These are phyloP conservation scores for Fistularia tabacaria DNA, from an alignment of 2,797 vertebrate species.

Conservation along the genomic window DNA sequence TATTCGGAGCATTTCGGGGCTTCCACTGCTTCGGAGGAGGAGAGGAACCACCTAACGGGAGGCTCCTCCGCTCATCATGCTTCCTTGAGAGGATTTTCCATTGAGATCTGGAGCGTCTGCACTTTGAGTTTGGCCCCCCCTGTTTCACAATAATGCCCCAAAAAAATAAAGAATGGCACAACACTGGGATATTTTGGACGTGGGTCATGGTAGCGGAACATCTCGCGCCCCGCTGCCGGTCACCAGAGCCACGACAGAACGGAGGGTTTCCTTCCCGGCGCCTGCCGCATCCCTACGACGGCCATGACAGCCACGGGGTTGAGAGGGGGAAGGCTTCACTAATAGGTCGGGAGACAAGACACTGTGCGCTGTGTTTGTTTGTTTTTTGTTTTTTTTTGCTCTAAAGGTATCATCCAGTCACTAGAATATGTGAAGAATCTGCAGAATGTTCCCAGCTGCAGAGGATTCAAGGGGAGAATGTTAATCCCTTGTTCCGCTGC, in stretches of 20 bases:
- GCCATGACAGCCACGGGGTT: not conserved
- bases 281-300: slow-evolving; percentile 21
- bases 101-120: slow-evolving; percentile 21
- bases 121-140: not conserved
- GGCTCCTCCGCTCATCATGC: slow-evolving; percentile 30
- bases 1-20: slow-evolving; percentile 81
- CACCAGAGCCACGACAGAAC: slow-evolving; percentile 16
- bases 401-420: slow-evolving; percentile 47
- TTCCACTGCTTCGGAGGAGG: slow-evolving; percentile 80
- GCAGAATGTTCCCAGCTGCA: slow-evolving; percentile 60
- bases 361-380: slow-evolving; percentile 34
- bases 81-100: slow-evolving; percentile 16
- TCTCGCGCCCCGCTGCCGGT: slow-evolving; percentile 13
- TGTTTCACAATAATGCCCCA: too few species aligned
- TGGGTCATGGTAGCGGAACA: not conserved
- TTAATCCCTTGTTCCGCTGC: slow-evolving; percentile 60
- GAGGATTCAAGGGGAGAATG: slow-evolving; percentile 57
- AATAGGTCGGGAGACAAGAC: slow-evolving; percentile 17
- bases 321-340: slow-evolving; percentile 5
- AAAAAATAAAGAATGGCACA: too few species aligned
- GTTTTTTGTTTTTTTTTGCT: slow-evolving; percentile 1
- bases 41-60: slow-evolving; percentile 73
- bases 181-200: too few species aligned
- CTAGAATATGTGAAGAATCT: slow-evolving; percentile 63
- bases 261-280: slow-evolving; percentile 13